Base-by-base conservation (phyloP, 1,140 invertebrate species). In the Stegodyphus dumicola region DNA sequence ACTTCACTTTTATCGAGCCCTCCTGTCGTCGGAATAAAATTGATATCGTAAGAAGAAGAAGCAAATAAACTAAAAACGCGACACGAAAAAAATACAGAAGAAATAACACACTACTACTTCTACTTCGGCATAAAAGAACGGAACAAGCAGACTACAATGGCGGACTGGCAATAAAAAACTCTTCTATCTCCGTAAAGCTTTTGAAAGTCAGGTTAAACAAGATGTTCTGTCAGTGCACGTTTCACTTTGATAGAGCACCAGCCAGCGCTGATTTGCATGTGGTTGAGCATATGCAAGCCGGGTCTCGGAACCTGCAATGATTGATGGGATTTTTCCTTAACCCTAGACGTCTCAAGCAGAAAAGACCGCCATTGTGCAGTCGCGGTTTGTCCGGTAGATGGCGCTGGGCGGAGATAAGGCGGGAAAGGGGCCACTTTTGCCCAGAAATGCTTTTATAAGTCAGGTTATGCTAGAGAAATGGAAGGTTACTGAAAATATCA, bases 171-270 rank as follows among this genome's bases (percentile, higher is more conserved):
- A 83, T 83, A 83, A 83, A 83, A 83, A 83, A 83, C 48, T 83
- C 70, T 83, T 83, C 80, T 83, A 83, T 83, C 80, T 83, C 80
- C 56, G 80, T 83, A 83, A 83, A 83, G 80, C 80, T 83, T 83
- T 83, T 83, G 80, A 75, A 83, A 83, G 80, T 83, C 80, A 83
- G 71, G 80, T 83, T 83, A 83, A 83, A 83, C 80, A 83, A 83
- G 80, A 83, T 83, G 80, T 83, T 75, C 80, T 83, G 80, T 83
- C 80, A 83, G 80, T 83, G 80, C 80, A 75, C 80, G 80, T 75
- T 83, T 83, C 80, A 83, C 53, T 83, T 83, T 83, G 80, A 83
- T 83, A 83, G 80, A 83, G 80, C 71, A 83, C 80, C 80, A 83
- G 80, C 80, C 80, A 83, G 17, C 51, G 60, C 71, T 83, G 80